phyloP scores from a whole-genome alignment of 2,888 invertebrate genomes.

The Onthophagus sagittarius region DNA sequence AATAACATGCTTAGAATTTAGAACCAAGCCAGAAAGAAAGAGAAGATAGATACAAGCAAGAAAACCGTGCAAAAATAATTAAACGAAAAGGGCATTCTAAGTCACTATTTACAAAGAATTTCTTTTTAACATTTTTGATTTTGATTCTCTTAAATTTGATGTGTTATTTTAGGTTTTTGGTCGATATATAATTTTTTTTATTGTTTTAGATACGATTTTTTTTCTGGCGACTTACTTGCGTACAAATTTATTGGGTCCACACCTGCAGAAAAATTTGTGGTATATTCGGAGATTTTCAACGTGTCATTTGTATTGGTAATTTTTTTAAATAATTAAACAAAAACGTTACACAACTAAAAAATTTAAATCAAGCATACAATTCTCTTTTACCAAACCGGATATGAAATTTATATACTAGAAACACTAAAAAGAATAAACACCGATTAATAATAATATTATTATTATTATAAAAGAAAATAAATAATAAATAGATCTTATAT shows the following conservation, averaged over 20 bases:
- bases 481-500: not conserved
- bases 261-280: not conserved
- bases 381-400: not conserved
- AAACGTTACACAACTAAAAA: not conserved
- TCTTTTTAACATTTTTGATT: not conserved
- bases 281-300: not conserved
- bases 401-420: not conserved
- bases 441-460: not conserved
- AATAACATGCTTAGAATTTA: not conserved
- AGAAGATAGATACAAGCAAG: not conserved
- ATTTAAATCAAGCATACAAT: not conserved
- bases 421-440: not conserved
- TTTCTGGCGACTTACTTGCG: constrained; percentile 42
- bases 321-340: not conserved
- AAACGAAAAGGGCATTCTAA: too few species aligned
- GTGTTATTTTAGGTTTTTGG: not conserved
- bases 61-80: not conserved
- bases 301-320: not conserved
- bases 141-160: not conserved
- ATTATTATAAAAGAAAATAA: not conserved
- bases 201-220: not conserved
- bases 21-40: not conserved
- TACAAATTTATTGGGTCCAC: constrained; percentile 21
- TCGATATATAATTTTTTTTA: not conserved
- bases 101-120: too few species aligned